Base-by-base conservation (phyloP, 2,797 vertebrate species). In the Oreochromis grahami region DNA sequence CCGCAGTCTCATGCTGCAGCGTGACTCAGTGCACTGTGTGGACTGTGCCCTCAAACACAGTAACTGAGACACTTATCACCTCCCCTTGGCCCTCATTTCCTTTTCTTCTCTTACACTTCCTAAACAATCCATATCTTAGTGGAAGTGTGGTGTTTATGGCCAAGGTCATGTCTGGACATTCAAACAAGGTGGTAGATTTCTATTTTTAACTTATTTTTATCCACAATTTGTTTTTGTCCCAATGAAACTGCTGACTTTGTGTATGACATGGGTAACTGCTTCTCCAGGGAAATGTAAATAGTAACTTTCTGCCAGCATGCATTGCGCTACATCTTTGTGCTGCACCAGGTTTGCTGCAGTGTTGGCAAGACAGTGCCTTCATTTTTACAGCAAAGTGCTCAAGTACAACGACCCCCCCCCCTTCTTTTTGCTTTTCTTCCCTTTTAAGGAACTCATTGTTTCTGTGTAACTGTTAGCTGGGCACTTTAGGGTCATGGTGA, bases 341-440 rank as follows among this genome's bases (percentile, higher is more conserved):
- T 90, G 87, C 91, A 77, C 77, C 63, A 86, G 78, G 89, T 90
- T 65, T 93, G 86, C 94, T 93, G 95, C 95, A 95, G 94, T 94
- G 91, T 95, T 96, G 94, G 94, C 95, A 93, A 78, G 55, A 88
- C 51, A 21, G 4, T 88, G 56, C 74, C 80, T 34, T 87, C 86
- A 86, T 36, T 91, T 84, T 88, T 90, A 78, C 82, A 70, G 83
- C 56, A 82, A 87, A 87, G 72, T 3, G 4, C 77, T 77, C 53
- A 41, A 72, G 43, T 78, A 19, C 76, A 81, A 15, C 7, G 79
- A 14, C 6, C 26, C 26, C 21, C 12, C 3, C n/a, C n/a, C 2
- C 56, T 11, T 19, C 10, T 34, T 51, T 19, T 51, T 51, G 24
- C 17, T 74, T 60, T 53, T 78, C 3, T 70, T 26, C 1, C 86